phyloP scores from a whole-genome alignment of 2,888 invertebrate species.

The Archips crataeganus region DNA sequence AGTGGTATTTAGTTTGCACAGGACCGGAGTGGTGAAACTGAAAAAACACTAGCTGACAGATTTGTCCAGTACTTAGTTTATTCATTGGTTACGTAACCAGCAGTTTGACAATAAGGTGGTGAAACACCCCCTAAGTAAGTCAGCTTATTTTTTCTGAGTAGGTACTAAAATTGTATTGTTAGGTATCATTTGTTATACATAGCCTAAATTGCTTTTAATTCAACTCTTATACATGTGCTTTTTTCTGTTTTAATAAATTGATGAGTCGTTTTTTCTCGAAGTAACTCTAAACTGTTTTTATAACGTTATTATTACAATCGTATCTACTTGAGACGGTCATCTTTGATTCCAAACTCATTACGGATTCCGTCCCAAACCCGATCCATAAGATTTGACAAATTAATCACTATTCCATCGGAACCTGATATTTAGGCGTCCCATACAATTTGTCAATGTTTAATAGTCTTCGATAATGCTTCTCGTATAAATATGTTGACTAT shows the following conservation, averaged over 20 bases:
- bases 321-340: constrained; percentile 46
- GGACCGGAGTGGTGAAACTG: no score
- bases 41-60: no score
- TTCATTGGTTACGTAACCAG: no score
- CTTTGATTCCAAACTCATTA: constrained; percentile 53
- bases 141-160: no score
- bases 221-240: no score
- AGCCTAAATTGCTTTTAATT: no score
- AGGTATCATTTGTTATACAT: no score
- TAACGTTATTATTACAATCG: constrained; percentile 31
- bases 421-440: constrained; percentile 51
- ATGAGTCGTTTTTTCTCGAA: not conserved
- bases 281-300: constrained; percentile 7
- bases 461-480: constrained; percentile 46
- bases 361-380: constrained; percentile 54
- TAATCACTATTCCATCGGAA: constrained; percentile 55
- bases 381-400: constrained; percentile 59
- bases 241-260: not conserved
- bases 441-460: constrained; percentile 57
- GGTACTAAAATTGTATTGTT: no score
- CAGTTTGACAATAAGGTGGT: no score
- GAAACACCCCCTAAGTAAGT: no score
- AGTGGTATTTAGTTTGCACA: no score
- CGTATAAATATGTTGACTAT: constrained; percentile 38
- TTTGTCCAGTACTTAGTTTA: no score